Evolutionary conservation across 2,888 invertebrate genomes (phyloP).

Genomic region (Microctonus brassicae): DNA sequence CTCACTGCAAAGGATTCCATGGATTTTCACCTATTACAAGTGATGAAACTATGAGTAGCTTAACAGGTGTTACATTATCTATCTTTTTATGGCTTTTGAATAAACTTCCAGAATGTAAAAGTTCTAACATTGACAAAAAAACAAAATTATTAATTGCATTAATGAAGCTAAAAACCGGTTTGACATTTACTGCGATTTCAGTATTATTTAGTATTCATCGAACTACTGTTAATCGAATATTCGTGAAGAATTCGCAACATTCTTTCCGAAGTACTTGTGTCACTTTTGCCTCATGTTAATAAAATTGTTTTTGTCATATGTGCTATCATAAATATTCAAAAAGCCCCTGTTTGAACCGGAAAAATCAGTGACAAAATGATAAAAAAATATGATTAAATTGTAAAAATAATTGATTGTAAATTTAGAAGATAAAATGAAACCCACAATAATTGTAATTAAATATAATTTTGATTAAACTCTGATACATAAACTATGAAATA

Average conservation of each 20-base stretch:
- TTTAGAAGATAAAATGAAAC: too few species aligned
- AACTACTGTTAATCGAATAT: conserved; percentile 30
- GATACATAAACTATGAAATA: too few species aligned
- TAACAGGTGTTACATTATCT: conserved; percentile 39
- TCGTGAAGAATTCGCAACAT: conserved; percentile 28
- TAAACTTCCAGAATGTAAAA: conserved; percentile 34
- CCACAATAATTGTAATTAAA: too few species aligned
- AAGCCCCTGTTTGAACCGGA: too few species aligned
- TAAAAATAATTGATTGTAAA: too few species aligned
- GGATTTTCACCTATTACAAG: conserved; percentile 32
- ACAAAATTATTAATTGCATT: conserved; percentile 44
- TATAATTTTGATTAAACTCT: too few species aligned
- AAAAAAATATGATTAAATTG: too few species aligned
- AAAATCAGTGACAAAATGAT: too few species aligned
- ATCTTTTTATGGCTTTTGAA: conserved; percentile 39
- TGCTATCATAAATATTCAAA: too few species aligned
- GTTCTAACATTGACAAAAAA: conserved; percentile 35
- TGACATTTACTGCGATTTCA: conserved; percentile 37
- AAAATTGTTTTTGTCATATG: too few species aligned
- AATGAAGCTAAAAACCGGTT: conserved; percentile 45
- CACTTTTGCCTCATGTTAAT: too few species aligned
- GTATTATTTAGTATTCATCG: too few species aligned
- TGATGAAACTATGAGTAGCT: conserved; percentile 39
- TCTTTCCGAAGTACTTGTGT: neutral
- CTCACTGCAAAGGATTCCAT: conserved; percentile 34